Conservation (phyloP, 1,140 invertebrate species). For the Maniola jurtina region DNA sequence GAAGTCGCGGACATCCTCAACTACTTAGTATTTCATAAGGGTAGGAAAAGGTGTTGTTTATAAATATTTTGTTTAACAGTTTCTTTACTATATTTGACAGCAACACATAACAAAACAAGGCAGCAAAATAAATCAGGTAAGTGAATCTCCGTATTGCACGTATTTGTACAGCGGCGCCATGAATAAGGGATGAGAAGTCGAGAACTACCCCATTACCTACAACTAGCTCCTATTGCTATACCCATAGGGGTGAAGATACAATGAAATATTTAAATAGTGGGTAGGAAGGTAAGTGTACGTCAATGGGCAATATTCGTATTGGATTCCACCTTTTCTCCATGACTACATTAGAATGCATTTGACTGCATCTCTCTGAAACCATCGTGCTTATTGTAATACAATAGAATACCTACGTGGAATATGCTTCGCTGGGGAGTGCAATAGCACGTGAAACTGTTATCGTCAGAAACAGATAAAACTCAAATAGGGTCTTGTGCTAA, state of each 20-base stretch:
- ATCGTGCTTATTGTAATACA: background rate
- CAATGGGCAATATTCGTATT: slow-evolving; percentile 11
- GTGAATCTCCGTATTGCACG: slow-evolving; percentile 26
- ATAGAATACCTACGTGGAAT: background rate
- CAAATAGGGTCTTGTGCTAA: too few species aligned
- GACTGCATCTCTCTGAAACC: background rate
- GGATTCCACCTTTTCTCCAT: slow-evolving; percentile 7
- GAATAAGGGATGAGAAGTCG: slow-evolving; percentile 21
- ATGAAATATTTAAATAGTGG: background rate
- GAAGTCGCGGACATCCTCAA: too few species aligned
- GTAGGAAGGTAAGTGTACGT: slow-evolving; percentile 17
- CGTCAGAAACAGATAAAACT: too few species aligned
- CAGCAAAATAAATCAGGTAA: slow-evolving; percentile 25
- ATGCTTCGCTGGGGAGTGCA: background rate
- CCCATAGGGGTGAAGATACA: background rate
- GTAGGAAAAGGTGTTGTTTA: too few species aligned
- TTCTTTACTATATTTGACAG: slow-evolving; percentile 1
- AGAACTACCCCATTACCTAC: background rate
- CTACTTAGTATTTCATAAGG: too few species aligned
- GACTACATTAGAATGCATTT: slow-evolving; percentile 12
- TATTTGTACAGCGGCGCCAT: slow-evolving; percentile 18
- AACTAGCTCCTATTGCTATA: background rate
- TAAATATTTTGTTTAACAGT: too few species aligned
- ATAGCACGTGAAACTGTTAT: too few species aligned
- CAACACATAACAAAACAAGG: slow-evolving; percentile 4